phyloP scores from a whole-genome alignment of 2,797 vertebrate species.

The Rhinatrema bivittatum region DNA sequence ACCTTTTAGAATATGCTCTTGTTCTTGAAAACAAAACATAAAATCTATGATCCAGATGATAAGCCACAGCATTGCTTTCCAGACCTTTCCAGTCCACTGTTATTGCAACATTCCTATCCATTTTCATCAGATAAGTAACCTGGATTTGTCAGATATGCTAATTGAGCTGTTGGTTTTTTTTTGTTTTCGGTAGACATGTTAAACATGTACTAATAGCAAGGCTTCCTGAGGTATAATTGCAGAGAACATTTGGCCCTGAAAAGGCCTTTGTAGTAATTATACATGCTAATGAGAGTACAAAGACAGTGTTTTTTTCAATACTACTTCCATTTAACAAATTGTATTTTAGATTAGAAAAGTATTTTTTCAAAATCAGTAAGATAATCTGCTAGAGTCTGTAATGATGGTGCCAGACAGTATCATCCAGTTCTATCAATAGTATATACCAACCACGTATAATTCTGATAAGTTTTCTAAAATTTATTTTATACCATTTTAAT shows the following conservation, averaged over 20 bases:
- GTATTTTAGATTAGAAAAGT: not conserved
- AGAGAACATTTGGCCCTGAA: slow-evolving; percentile 12
- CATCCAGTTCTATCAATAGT: not conserved
- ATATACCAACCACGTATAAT: no score
- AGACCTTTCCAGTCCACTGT: slow-evolving; percentile 5
- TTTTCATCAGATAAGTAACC: not conserved
- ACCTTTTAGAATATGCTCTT: no score
- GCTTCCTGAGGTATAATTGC: slow-evolving; percentile 20
- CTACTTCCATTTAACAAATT: slow-evolving; percentile 13
- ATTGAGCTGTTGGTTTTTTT: slow-evolving; percentile 11
- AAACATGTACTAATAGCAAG: slow-evolving; percentile 22
- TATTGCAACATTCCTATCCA: slow-evolving; percentile 5
- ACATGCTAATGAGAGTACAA: slow-evolving; percentile 9
- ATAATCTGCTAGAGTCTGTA: not conserved
- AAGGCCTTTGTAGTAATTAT: slow-evolving; percentile 5
- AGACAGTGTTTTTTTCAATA: slow-evolving; percentile 11
- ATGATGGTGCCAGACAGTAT: not conserved
- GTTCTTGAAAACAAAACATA: no score
- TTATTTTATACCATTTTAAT: no score
- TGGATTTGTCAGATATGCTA: slow-evolving; percentile 15
- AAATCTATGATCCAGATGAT: not conserved
- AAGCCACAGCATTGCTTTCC: no score
- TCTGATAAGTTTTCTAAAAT: no score
- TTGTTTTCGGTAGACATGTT: slow-evolving; percentile 13
- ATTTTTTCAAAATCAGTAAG: not conserved